Conservation (phyloP, 2,113 vertebrate species). For the Aphyosemion australe region DNA sequence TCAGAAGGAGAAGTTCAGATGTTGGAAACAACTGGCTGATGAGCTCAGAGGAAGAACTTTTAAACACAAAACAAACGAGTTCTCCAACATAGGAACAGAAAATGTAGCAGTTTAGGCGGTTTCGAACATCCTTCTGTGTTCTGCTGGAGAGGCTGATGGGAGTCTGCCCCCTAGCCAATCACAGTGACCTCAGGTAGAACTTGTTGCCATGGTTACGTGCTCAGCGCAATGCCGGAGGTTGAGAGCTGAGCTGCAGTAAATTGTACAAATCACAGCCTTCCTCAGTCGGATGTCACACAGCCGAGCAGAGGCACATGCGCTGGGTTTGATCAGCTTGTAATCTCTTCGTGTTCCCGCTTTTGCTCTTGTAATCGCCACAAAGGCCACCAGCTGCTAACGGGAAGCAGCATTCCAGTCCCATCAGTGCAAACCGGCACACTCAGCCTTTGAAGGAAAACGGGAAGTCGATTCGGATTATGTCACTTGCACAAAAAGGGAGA, state of each 20-base stretch:
- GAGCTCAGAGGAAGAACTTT: too few relatives aligned
- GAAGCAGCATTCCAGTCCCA: conserved; percentile 28
- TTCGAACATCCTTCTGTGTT: background rate
- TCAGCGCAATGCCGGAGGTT: conserved; percentile 44
- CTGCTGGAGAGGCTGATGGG: conserved; percentile 22
- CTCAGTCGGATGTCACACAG: conserved; percentile 18
- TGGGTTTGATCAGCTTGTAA: conserved; percentile 41
- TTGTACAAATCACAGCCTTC: conserved; percentile 30
- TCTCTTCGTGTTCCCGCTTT: conserved; percentile 42
- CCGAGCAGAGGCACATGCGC: conserved; percentile 5
- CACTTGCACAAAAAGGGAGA: conserved; percentile 25
- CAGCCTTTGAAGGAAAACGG: conserved; percentile 42
- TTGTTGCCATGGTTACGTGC: conserved; percentile 65
- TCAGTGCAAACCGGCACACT: conserved; percentile 39
- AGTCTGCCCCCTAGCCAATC: conserved; percentile 45
- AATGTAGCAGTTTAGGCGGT: background rate
- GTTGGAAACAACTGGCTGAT: too few relatives aligned
- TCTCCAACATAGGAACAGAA: too few relatives aligned
- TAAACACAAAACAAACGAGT: too few relatives aligned
- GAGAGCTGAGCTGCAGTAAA: conserved; percentile 28
- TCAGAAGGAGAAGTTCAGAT: background rate
- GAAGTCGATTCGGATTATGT: conserved; percentile 27
- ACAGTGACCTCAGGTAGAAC: conserved; percentile 55
- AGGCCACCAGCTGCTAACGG: conserved; percentile 34
- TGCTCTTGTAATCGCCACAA: conserved; percentile 26